Conservation (phyloP, 2,888 invertebrate species). For the Tenthredo scrophulariae region DNA sequence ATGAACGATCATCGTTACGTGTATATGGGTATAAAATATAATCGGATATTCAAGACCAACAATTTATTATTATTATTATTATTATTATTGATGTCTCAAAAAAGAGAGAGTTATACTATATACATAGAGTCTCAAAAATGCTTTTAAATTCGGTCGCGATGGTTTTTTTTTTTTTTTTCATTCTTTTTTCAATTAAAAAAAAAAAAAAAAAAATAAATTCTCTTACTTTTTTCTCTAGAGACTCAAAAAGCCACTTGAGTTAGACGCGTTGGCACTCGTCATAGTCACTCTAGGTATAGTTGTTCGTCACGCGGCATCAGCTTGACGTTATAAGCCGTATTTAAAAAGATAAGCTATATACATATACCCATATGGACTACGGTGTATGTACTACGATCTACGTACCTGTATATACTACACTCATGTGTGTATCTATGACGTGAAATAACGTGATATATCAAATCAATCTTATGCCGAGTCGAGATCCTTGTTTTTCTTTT, state of each 20-base stretch:
- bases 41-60: constrained; percentile 4
- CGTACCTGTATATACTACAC: not conserved
- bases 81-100: not conserved
- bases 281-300: not conserved
- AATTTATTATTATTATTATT: not conserved
- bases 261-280: not conserved
- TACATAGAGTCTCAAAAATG: not conserved
- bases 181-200: not conserved
- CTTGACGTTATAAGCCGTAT: constrained; percentile 4
- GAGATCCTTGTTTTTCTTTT: not conserved
- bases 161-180: not conserved
- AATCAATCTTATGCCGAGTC: not conserved
- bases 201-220: too few relatives aligned
- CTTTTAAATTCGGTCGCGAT: not conserved
- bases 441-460: not conserved
- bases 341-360: not conserved
- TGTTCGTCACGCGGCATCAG: not conserved
- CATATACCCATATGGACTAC: not conserved
- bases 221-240: not conserved
- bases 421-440: not conserved
- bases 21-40: not conserved
- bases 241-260: not conserved
- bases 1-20: not conserved
- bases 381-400: not conserved
- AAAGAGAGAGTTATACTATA: not conserved